Base-by-base conservation (phyloP, 2,797 vertebrate species). In the Helostoma temminkii region DNA sequence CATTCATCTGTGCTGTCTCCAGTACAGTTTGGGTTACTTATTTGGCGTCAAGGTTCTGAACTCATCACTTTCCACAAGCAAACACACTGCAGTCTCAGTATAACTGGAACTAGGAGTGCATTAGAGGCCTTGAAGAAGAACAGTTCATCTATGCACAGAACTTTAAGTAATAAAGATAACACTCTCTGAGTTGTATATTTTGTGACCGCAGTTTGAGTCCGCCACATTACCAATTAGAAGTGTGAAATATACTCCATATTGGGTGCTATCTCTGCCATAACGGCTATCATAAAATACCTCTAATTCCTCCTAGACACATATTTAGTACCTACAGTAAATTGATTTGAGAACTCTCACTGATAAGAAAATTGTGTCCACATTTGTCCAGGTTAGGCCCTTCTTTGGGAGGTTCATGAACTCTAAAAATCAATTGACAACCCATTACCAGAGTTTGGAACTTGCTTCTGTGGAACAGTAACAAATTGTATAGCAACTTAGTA, bases 361-460 rank as follows among this genome's bases (percentile, higher is more conserved):
- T 50, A 41, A 45, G 39, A 43, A 19, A 45, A 8, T 6, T 2
- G 15, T 42, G 19, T 2, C 16, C 9, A 22, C 14, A 52, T 66
- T 63, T 55, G 59, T 80, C 30, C 25, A 22, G 32, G 25, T 42
- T 19, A 48, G 48, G 32, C 18, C 18, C 54, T 45, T 48, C 36
- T 37, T 22, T 2, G 1, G 1, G 21, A 43, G 58, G 43, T 41
- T n/a, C 21, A 22, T 60, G 22, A 76, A 57, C 26, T 59, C 36
- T 59, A 59, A 66, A 73, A 66, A 62, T 74, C 61, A 54, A 71
- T 54, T 9, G 4, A n/a, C 1, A 2, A 12, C 9, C 41, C 8
- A 58, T 63, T 58, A 66, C 18, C 18, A 11, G n/a, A 28, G 52
- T 25, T 37, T 36, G 8, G 28, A 43, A 9, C 59, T 30, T 48